These are phyloP conservation scores for Lomographa bimaculata DNA, from an alignment of 2,888 invertebrate species.

Conservation along the genomic window DNA sequence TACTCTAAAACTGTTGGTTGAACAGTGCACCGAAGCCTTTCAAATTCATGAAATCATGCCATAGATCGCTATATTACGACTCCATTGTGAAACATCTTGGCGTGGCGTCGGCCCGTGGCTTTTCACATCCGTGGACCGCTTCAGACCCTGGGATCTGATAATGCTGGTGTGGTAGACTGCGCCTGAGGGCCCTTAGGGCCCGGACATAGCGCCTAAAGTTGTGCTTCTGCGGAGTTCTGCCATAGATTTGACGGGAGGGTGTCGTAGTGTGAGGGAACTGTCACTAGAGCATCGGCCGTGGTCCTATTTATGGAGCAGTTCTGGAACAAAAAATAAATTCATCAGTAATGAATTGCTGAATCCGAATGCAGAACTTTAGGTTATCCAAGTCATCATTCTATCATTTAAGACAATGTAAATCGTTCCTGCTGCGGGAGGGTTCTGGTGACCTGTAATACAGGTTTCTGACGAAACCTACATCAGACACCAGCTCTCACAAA, in stretches of 20 bases:
- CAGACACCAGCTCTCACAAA: too few relatives aligned
- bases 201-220: constrained; percentile 58
- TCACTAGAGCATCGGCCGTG: constrained; percentile 88
- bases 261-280: constrained; percentile 90
- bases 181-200: constrained; percentile 44
- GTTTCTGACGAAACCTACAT: too few relatives aligned
- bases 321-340: constrained; percentile 56
- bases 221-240: constrained; percentile 70
- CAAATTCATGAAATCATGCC: too few relatives aligned
- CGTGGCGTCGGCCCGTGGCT: constrained; percentile 57
- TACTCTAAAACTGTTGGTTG: too few relatives aligned
- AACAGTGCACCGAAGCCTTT: constrained; percentile 49
- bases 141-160: constrained; percentile 45
- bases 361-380: neutral
- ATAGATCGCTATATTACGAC: constrained; percentile 45
- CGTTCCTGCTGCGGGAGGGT: too few relatives aligned
- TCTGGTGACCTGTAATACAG: too few relatives aligned
- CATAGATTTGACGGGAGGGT: constrained; percentile 79
- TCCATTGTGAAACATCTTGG: constrained; percentile 43
- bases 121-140: constrained; percentile 67
- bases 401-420: too few relatives aligned
- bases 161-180: constrained; percentile 57
- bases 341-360: too few relatives aligned
- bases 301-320: constrained; percentile 88
- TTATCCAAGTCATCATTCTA: too few relatives aligned